Evolutionary conservation across 2,888 invertebrate species (phyloP), one percentile per base, ranked within the genome.

Genomic region (Dynastes tityus): DNA sequence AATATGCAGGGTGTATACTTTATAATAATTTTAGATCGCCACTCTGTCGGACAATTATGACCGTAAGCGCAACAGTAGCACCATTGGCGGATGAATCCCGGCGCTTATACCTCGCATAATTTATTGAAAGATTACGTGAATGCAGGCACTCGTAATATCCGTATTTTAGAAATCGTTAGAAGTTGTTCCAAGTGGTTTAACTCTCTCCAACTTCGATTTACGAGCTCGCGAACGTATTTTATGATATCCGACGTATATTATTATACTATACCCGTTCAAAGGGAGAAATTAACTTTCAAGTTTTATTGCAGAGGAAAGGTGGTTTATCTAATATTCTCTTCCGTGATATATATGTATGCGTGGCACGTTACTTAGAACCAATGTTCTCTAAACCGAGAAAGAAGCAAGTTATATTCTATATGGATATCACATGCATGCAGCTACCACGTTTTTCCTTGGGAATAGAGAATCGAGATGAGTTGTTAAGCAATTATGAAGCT

Each of bases 181-280:
- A 67, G 45, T 67, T 27, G 67, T 67, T 67, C 67, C 45, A 49
- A 67, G 67, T 67, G 67, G 67, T 67, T 67, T 67, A 67, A 61
- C 61, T n/a, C 55, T 61, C 27, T 49, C 45, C 45, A 40, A 45
- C 29, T 45, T 49, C 49, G 49, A 67, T 67, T 67, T 45, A 67
- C 27, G 67, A 45, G 13, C 2, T 67, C 49, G 45, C 11, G 45
- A 49, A 67, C 45, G 49, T 67, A 67, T 45, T 67, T 67, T 67
- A 22, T 8, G 67, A 32, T 67, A 45, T 67, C 49, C 67, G 67
- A 67, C 49, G 67, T 67, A 67, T 67, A 49, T 67, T 67, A 67
- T 67, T 27, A 67, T 67, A 22, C 49, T 67, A 2, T 37, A 13
- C 22, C 9, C 40, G 67, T 49, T 67, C 67, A 67, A 67, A 67